A percentile compares a stretch with the other conserved stretches of the same genome.
phyloP scores from a whole-genome alignment of 2,113 vertebrate genomes.

The Dipodomys merriami region DNA sequence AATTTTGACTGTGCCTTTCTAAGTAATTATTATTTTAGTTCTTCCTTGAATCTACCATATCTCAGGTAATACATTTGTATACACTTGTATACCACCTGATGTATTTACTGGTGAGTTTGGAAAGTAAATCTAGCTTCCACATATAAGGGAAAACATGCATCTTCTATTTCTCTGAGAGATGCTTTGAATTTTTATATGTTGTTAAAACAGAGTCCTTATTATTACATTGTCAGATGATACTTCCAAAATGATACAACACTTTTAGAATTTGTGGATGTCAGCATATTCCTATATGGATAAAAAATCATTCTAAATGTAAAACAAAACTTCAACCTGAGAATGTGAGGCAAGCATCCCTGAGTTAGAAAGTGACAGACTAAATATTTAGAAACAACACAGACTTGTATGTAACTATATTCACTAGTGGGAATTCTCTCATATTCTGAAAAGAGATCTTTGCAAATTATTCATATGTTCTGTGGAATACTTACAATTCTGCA shows the following conservation, averaged over 20 bases:
- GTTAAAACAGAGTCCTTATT: no score
- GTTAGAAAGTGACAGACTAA: slow-evolving; percentile 58
- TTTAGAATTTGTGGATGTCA: neutral
- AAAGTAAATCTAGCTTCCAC: no score
- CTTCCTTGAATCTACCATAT: no score
- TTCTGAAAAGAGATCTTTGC: slow-evolving; percentile 55
- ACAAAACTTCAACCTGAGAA: slow-evolving; percentile 46
- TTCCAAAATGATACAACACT: neutral
- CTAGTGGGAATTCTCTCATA: slow-evolving; percentile 50
- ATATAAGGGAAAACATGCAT: no score
- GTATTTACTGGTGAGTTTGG: no score
- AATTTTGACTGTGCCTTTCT: no score
- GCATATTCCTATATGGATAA: neutral
- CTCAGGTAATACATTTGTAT: no score
- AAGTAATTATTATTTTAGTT: no score
- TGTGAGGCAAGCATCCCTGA: neutral
- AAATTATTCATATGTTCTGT: slow-evolving; percentile 50
- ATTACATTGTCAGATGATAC: neutral
- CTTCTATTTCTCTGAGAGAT: neutral
- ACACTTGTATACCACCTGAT: no score
- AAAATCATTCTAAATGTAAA: slow-evolving; percentile 1
- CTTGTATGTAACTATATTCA: slow-evolving; percentile 56
- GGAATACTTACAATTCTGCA: neutral
- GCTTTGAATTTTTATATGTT: neutral
- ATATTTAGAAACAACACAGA: slow-evolving; percentile 41